Percentiles rank a stretch among this genome's conserved stretches.
These are phyloP conservation scores for Andinoacara biseriatus DNA, from an alignment of 2,113 vertebrate genomes.

Conservation along the genomic window DNA sequence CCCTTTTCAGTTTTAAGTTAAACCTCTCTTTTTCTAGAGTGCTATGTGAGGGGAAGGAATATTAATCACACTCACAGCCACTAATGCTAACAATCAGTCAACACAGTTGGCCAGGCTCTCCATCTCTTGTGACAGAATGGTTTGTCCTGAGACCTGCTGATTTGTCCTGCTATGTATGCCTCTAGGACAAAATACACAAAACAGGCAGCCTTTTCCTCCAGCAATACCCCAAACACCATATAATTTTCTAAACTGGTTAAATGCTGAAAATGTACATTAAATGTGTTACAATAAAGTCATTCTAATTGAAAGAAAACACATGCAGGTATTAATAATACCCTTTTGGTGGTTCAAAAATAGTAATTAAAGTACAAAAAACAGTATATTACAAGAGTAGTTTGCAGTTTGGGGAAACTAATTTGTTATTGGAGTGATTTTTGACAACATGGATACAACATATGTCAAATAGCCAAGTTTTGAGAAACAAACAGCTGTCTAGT, in stretches of 20 bases:
- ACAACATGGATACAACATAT: constrained; percentile 74
- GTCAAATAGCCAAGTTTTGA: constrained; percentile 80
- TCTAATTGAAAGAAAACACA: background rate
- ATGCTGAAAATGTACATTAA: background rate
- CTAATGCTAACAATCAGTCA: constrained; percentile 94
- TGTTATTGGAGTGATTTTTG: constrained; percentile 61
- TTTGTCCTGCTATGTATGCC: constrained; percentile 81
- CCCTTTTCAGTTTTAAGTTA: constrained; percentile 78
- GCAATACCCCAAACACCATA: background rate
- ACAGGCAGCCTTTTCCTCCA: background rate
- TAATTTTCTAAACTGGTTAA: background rate
- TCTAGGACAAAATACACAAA: constrained; percentile 77
- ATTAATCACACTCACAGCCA: constrained; percentile 95
- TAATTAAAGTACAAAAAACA: background rate
- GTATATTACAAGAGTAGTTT: constrained; percentile 7
- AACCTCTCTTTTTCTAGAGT: constrained; percentile 79
- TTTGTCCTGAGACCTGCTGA: constrained; percentile 84
- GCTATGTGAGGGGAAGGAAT: constrained; percentile 83
- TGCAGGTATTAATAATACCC: background rate
- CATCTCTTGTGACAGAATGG: constrained; percentile 86
- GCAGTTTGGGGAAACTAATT: constrained; percentile 38
- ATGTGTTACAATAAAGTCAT: background rate
- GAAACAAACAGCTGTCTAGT: constrained; percentile 82
- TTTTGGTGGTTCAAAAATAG: background rate
- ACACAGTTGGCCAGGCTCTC: constrained; percentile 81